Base-by-base conservation (phyloP, 1,140 invertebrate genomes). In the Carcinoscorpius rotundicauda region DNA sequence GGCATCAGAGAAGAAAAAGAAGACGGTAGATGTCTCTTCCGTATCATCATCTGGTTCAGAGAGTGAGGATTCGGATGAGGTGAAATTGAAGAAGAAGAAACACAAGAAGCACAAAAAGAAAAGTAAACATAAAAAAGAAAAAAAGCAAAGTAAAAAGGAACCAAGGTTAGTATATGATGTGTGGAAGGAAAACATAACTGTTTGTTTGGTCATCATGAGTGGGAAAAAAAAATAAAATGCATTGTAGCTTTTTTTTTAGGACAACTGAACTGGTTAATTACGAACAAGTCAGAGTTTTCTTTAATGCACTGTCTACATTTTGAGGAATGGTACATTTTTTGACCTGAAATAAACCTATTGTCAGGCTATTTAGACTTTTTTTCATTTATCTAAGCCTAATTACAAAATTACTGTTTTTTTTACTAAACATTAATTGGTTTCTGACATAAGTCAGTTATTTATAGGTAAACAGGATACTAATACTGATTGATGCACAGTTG, bases 1-100 rank as follows among this genome's bases (percentile, higher is more conserved):
- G 6, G 9, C 10, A 5, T 60, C 50, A 57, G 50, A 57, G 52
- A 62, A 50, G 60, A 63, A 67, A 67, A 69, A 58, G n/a, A 58
- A 64, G 63, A 70, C 9, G 57, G 61, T 58, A 64, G 6, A 64
- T 57, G n/a, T 61, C 3, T 51, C 63, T 51, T 61, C 67, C 3
- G 53, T 52, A 10, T 60, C 56, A n/a, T 63, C 62, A 52, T 72
- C 69, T 8, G 48, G 65, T 3, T 68, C 68, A 68, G 85, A 84
- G n/a, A n/a, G 53, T 56, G 66, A 84, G 82, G 77, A 76, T 72
- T 68, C 66, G 29, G 68, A 69, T 62, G 58, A 66, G n/a, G 70
- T 72, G 29, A 71, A 71, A 62, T 71, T 72, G 58, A 74, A 72
- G 63, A 76, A 73, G 52, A 75, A 75, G 64, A 75, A 77, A 63